Evolutionary conservation across 2,113 vertebrate species (phyloP).

Genomic region (Peromyscus polionotus): DNA sequence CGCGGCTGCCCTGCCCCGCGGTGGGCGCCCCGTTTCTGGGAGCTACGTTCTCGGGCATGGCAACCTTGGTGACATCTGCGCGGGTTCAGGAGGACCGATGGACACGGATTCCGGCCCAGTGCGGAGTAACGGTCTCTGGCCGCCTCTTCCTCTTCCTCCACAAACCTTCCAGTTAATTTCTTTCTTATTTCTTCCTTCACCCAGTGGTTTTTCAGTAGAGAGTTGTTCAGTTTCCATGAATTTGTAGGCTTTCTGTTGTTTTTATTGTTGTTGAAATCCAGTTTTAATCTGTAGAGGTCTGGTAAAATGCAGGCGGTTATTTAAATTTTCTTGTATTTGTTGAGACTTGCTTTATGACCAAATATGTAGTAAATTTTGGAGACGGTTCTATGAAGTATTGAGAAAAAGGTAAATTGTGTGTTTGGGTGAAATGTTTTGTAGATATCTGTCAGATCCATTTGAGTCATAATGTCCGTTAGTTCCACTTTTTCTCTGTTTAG

Average conservation of each 20-base stretch:
- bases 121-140: fast-evolving
- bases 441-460: background rate
- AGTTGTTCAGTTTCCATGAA: background rate
- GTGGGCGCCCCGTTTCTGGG: conserved; percentile 71
- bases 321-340: background rate
- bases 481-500: no score
- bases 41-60: conserved; percentile 90
- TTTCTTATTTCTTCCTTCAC: background rate
- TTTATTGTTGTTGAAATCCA: background rate
- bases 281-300: background rate
- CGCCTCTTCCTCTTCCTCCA: background rate
- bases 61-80: conserved; percentile 9
- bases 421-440: background rate
- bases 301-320: background rate
- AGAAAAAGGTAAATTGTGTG: background rate
- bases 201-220: background rate
- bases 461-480: no score
- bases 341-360: background rate
- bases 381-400: background rate
- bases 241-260: background rate
- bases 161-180: conserved; percentile 92
- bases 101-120: conserved; percentile 83
- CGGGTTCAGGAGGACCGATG: conserved; percentile 10
- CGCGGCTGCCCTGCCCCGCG: conserved; percentile 71
- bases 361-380: background rate